Percentiles rank a stretch among this genome's conserved stretches.
These are phyloP conservation scores for Rhopalosiphum nymphaeae DNA, from an alignment of 2,888 invertebrate species.

Conservation along the genomic window DNA sequence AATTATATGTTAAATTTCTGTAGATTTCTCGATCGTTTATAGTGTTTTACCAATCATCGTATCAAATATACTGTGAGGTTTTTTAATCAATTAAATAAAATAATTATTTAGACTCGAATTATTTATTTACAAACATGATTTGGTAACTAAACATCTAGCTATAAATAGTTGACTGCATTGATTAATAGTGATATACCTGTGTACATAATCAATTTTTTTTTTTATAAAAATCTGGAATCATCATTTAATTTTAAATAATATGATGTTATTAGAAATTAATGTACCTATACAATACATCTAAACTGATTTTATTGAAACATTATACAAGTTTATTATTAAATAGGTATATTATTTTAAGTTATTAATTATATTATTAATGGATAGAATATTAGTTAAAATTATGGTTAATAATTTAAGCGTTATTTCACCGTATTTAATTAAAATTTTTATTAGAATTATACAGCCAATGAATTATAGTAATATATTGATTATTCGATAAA, in stretches of 20 bases:
- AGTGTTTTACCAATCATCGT: background rate
- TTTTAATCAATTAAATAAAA: background rate
- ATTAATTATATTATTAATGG: no score
- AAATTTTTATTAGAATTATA: background rate
- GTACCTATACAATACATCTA: background rate
- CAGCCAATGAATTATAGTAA: background rate
- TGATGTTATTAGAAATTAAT: background rate
- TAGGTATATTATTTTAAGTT: background rate
- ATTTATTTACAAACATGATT: background rate
- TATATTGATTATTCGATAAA: background rate
- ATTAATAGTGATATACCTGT: background rate
- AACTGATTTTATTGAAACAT: background rate
- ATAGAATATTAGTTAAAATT: background rate
- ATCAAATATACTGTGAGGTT: background rate
- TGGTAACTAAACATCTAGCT: background rate
- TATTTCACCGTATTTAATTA: background rate
- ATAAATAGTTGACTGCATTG: background rate
- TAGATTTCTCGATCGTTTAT: background rate
- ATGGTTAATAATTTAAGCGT: background rate
- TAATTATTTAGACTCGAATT: background rate
- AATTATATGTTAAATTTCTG: no score
- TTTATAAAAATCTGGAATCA: background rate
- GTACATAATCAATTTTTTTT: background rate
- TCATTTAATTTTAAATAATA: background rate
- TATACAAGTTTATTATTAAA: background rate